Evolutionary conservation across 2,797 vertebrate genomes (phyloP), one percentile per base, ranked within the genome.

Genomic region (Rhincodon typus): DNA sequence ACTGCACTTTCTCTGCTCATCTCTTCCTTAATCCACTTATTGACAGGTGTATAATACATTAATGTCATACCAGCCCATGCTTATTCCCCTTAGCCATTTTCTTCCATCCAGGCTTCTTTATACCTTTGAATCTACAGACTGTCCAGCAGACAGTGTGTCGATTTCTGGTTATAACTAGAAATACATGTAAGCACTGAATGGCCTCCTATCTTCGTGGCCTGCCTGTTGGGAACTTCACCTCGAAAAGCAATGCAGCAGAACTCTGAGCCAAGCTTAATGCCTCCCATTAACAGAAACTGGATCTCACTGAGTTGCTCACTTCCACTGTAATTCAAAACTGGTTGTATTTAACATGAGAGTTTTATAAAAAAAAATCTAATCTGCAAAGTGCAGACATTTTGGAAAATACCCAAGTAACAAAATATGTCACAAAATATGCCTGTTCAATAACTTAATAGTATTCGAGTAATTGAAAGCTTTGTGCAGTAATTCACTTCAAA

Each of bases 401-500:
- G 90, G 90, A 69, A 69, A 93, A 69, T 93, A 93, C 62, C 90
- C 66, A 93, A 93, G 90, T 93, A 93, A 93, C 90, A 69, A 42
- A 69, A 93, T 67, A 93, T 69, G 46, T 69, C 66, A 69, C 62
- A 69, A 93, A 93, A 93, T 69, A 93, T 12, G 38, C n/a, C 21
- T 93, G 90, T 93, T 90, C 90, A n/a, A 93, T 93, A 93, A 93
- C 90, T 69, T 93, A 69, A 93, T 93, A 93, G n/a, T 23, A 23
- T 69, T 67, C 2, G 7, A 93, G n/a, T 93, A 93, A 93, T 93
- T 93, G 90, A 93, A 93, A 93, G 90, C 90, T 42, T 25, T 93
- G 21, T 93, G n/a, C 38, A 38, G 62, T 69, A 93, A 67, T 93
- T 93, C n/a, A 69, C 62, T 67, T 93, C 90, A 42, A 25, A 23